Evolutionary conservation across 2,113 vertebrate species (phyloP), one percentile per base, ranked within the genome.

Genomic region (Gymnogyps californianus): DNA sequence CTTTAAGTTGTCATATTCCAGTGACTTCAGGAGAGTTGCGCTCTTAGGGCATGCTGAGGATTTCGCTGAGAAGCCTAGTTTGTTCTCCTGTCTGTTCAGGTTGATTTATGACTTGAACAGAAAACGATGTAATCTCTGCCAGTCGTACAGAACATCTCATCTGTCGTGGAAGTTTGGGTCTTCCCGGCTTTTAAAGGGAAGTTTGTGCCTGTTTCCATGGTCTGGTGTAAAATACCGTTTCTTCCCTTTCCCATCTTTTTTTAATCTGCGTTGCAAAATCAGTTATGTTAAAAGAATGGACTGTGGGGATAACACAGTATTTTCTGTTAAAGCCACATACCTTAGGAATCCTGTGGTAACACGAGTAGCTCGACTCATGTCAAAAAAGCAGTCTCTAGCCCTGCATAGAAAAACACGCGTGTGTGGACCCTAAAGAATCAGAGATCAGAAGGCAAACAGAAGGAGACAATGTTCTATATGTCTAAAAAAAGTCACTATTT

Each of bases 281-380:
- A 66, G 10, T n/a, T 5, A 2, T 36, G 19, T 36, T 40, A 46
- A 71, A 66, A 49, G 34, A 81, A 46, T 4, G 2, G 46, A 29
- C 13, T 26, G 36, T 67, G 25, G 52, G 65, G 31, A 24, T 49
- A 34, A 42, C 21, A 28, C 4, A 12, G 26, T 12, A 6, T 19
- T 57, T 61, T 46, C 54, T 62, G 17, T 62, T 44, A 40, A 70
- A 65, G 46, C 21, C 34, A 13, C 49, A 2, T 10, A 42, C 46
- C 34, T 67, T 62, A 40, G 13, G 34, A 90, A 25, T 61, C 40
- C 47, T 32, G 40, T 14, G 38, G 58, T 65, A 51, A 46, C 18
- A 25, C 1, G 3, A 61, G 62, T 61, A 57, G 42, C 36, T 61
- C 1, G 0, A 32, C 38, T 32, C 6, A 0, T 38, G 36, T 76